A percentile compares a stretch with the other conserved stretches of the same genome.
Conservation (phyloP, 2,888 invertebrate species). For the Chaetogeoica ovagalla region DNA sequence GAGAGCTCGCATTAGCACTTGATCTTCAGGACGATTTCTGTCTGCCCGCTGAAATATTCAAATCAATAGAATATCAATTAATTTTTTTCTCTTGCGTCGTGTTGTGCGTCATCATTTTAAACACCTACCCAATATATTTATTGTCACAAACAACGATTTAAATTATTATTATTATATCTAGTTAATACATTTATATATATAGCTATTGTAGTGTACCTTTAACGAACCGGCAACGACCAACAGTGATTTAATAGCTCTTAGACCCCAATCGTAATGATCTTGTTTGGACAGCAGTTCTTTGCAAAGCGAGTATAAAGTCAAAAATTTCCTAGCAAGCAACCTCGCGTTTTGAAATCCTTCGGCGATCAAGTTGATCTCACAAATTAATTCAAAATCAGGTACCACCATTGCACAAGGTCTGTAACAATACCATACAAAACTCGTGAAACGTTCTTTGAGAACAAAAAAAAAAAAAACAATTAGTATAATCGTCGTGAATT, state of each 20-base stretch:
- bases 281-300: slow-evolving; percentile 88
- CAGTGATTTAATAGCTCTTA: slow-evolving; percentile 93
- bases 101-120: neutral
- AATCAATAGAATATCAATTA: neutral
- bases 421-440: slow-evolving; percentile 55
- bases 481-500: neutral
- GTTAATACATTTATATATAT: neutral
- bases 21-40: slow-evolving; percentile 80
- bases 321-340: slow-evolving; percentile 87
- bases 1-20: slow-evolving; percentile 89
- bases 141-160: no score
- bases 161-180: no score
- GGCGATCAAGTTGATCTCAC: slow-evolving; percentile 95
- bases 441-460: no score
- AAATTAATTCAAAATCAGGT: slow-evolving; percentile 92
- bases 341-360: slow-evolving; percentile 94
- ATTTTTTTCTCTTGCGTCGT: neutral
- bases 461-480: no score
- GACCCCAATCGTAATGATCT: slow-evolving; percentile 96
- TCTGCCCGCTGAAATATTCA: slow-evolving; percentile 66
- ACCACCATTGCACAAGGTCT: slow-evolving; percentile 98
- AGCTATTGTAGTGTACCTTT: slow-evolving; percentile 64
- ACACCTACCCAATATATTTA: no score
- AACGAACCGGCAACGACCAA: slow-evolving; percentile 90
- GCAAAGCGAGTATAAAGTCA: slow-evolving; percentile 88